Percentiles rank a stretch among this genome's conserved stretches.
These are phyloP conservation scores for Mycalesis mineus DNA, from an alignment of 2,888 invertebrate species.

Conservation along the genomic window DNA sequence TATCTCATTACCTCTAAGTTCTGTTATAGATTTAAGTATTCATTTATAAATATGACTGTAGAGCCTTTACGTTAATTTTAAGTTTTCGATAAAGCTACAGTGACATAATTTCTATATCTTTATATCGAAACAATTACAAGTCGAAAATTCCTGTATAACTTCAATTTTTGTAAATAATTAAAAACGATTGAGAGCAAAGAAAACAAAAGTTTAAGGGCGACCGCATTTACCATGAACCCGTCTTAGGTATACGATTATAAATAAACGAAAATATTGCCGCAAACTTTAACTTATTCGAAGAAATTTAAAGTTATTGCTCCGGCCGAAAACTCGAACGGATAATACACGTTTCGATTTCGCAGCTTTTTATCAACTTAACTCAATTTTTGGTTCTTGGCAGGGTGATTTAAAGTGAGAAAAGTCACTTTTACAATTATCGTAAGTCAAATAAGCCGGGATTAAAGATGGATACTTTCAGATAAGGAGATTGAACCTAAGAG, in stretches of 20 bases:
- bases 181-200: background rate
- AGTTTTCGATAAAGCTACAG: background rate
- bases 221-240: constrained; percentile 17
- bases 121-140: too few species aligned
- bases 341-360: constrained; percentile 23
- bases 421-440: constrained; percentile 16
- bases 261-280: constrained; percentile 28
- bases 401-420: constrained; percentile 16
- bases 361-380: constrained; percentile 25
- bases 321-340: constrained; percentile 24
- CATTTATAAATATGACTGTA: too few species aligned
- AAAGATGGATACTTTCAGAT: constrained; percentile 17
- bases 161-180: background rate
- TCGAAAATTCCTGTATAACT: too few species aligned
- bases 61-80: too few species aligned
- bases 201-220: background rate
- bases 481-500: constrained; percentile 3
- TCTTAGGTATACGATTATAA: constrained; percentile 23
- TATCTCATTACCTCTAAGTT: too few species aligned
- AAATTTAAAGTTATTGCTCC: constrained; percentile 29
- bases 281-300: constrained; percentile 28
- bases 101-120: too few species aligned
- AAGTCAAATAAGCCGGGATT: constrained; percentile 14
- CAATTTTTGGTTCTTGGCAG: constrained; percentile 8
- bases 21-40: too few species aligned